Base-by-base conservation (phyloP, 2,888 invertebrate genomes). In the Heterodera filipjevi region DNA sequence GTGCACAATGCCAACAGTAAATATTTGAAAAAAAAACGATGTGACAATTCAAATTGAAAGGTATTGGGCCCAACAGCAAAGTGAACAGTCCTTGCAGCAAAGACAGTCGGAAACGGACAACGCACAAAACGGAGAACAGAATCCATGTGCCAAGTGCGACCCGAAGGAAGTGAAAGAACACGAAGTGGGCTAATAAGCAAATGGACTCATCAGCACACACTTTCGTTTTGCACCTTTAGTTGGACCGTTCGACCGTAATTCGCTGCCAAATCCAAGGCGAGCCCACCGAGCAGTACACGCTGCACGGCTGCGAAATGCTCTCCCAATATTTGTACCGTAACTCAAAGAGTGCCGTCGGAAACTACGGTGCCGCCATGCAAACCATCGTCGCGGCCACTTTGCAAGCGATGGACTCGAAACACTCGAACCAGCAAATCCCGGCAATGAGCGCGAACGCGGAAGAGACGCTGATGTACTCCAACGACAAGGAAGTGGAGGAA, bases 251-350 rank as follows among this genome's bases (percentile, higher is more conserved):
- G 73, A 81, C 87, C 71, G 84, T 87, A 66, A 39, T 82, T 76
- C 79, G 78, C 80, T 44, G 68, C 30, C 75, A 75, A 64, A 22
- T 22, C 76, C 74, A 85, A 77, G 77, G 80, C 78, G 83, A 85
- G 74, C 78, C 81, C 68, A 77, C 72, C 77, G 81, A 87, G 49
- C 72, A 80, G 73, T 87, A 83, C 82, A 78, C 80, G 64, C 59
- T 85, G 78, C 66, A 80, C 10, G n/a, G 68, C n/a, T 78, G 81
- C 64, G 71, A 53, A 64, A 71, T 78, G 72, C 78, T 82, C 77
- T 87, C 87, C 39, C 84, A 87, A 79, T 85, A 87, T 80, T 79
- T 82, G 78, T 81, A 84, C 81, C 82, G 78, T 64, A 81, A 82
- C 66, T 77, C 80, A 59, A 70, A 71, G 68, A 78, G 82, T 33